phyloP scores from a whole-genome alignment of 2,113 vertebrate genomes.

The Prinia subflava region DNA sequence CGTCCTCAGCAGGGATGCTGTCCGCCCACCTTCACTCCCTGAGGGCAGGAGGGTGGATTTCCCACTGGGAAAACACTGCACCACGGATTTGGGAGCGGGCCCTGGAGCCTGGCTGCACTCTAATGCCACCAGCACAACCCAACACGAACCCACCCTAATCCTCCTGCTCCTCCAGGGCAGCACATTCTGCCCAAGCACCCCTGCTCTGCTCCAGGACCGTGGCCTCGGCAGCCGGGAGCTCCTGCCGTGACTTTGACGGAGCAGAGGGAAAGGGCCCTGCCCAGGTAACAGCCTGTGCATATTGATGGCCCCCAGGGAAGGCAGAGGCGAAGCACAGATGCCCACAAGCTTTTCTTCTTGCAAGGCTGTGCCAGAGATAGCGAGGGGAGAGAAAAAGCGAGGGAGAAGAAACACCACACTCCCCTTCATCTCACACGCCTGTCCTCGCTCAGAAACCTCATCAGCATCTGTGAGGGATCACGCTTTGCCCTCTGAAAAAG shows the following conservation, averaged over 20 bases:
- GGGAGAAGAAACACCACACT: neutral
- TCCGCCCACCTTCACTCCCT: accelerated
- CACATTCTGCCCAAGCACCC: neutral
- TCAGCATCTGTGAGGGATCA: neutral
- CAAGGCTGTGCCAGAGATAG: neutral
- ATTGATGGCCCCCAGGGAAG: neutral
- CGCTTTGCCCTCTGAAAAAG: neutral
- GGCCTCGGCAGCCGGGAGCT: neutral
- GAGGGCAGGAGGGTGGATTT: neutral
- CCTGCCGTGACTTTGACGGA: neutral
- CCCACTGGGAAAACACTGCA: neutral
- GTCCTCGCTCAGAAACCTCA: neutral
- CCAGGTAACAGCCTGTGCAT: neutral
- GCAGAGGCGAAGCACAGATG: neutral
- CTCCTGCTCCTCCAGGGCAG: neutral
- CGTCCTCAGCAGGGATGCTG: neutral
- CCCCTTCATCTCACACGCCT: neutral
- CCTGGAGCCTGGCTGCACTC: neutral
- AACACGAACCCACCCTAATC: neutral
- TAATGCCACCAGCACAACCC: accelerated
- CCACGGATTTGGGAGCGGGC: accelerated
- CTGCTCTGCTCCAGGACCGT: neutral
- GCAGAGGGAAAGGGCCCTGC: neutral
- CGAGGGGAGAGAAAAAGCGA: neutral
- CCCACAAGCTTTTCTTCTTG: constrained; percentile 4